Percentiles rank a stretch among this genome's conserved stretches.
Evolutionary conservation across 2,888 invertebrate genomes (phyloP).

Genomic region (Stratiomys singularior): DNA sequence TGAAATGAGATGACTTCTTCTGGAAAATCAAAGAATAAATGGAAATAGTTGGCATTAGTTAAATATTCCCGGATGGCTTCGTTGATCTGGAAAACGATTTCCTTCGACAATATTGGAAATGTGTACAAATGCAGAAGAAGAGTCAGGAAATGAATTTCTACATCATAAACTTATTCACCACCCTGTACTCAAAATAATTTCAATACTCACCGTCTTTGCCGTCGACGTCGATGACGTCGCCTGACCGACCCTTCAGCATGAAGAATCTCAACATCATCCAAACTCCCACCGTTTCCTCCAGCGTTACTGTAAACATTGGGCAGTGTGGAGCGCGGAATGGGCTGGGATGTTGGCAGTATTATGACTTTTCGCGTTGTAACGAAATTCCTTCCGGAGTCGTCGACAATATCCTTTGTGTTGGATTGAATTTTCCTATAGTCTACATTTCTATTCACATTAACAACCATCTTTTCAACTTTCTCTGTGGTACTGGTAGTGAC

Average conservation of each 20-base stretch:
- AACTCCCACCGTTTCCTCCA: slow-evolving; percentile 64
- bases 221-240: slow-evolving; percentile 61
- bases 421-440: slow-evolving; percentile 65
- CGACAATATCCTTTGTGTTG: slow-evolving; percentile 65
- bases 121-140: too few relatives aligned
- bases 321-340: slow-evolving; percentile 62
- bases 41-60: too few relatives aligned
- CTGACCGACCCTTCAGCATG: slow-evolving; percentile 61
- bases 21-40: slow-evolving; percentile 2
- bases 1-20: slow-evolving; percentile 37
- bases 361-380: slow-evolving; percentile 61
- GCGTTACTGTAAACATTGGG: slow-evolving; percentile 65
- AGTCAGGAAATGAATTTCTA: too few relatives aligned
- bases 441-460: slow-evolving; percentile 57
- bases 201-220: slow-evolving; percentile 60
- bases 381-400: slow-evolving; percentile 65
- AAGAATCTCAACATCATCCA: slow-evolving; percentile 64
- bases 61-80: too few relatives aligned
- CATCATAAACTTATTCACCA: neutral
- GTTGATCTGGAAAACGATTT: too few relatives aligned
- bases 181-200: neutral
- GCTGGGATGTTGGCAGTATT: slow-evolving; percentile 63
- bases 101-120: too few relatives aligned
- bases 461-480: slow-evolving; percentile 62
- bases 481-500: slow-evolving; percentile 59